Percentiles rank a stretch among this genome's conserved stretches.
phyloP scores from a whole-genome alignment of 2,797 vertebrate species.

The Sebastes taczanowskii region DNA sequence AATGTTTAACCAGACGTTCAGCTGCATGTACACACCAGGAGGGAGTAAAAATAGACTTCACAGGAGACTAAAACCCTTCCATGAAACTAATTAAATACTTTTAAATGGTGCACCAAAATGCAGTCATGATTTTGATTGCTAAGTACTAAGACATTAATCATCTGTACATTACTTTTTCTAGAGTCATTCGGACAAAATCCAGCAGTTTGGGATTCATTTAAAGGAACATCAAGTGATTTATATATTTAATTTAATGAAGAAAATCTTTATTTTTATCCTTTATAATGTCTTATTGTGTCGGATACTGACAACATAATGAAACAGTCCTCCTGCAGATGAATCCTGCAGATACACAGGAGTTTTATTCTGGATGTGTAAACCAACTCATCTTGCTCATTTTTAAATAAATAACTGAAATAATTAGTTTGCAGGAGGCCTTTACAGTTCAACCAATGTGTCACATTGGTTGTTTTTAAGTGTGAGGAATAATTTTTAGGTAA shows the following conservation, averaged over 20 bases:
- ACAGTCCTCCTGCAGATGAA: background rate
- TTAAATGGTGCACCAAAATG: background rate
- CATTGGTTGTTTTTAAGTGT: background rate
- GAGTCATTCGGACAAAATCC: background rate
- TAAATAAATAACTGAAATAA: background rate
- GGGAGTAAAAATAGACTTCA: conserved; percentile 4
- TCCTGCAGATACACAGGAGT: background rate
- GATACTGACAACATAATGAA: background rate
- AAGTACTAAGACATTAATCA: too few relatives aligned
- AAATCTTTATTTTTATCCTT: background rate
- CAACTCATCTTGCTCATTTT: background rate
- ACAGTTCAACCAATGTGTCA: background rate
- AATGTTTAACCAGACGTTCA: conserved; percentile 51
- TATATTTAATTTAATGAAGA: background rate
- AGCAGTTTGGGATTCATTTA: background rate
- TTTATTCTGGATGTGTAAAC: background rate
- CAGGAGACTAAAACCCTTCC: background rate
- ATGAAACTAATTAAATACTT: background rate
- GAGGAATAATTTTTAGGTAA: background rate
- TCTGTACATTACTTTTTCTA: background rate
- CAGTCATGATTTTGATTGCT: background rate
- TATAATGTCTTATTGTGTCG: too few relatives aligned
- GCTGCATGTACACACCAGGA: background rate
- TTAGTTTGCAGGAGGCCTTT: background rate
- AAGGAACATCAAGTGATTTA: background rate